Evolutionary conservation across 2,113 vertebrate genomes (phyloP).

Genomic region (Plestiodon gilberti): DNA sequence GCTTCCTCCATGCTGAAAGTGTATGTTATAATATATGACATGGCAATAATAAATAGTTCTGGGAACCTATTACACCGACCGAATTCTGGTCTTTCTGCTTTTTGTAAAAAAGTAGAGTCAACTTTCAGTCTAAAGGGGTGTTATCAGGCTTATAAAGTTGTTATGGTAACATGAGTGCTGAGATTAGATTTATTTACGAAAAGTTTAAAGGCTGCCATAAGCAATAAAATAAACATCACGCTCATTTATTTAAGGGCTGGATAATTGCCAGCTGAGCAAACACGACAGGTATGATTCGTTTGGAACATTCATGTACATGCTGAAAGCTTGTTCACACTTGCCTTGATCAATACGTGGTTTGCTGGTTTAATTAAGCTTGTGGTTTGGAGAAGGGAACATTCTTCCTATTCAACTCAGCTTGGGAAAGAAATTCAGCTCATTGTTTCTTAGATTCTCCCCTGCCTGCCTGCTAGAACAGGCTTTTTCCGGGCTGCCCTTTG

Average conservation of each 20-base stretch:
- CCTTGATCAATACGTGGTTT: slow-evolving; percentile 35
- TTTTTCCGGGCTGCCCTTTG: not conserved
- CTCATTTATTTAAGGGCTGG: not conserved
- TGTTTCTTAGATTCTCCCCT: not conserved
- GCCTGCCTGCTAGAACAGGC: not conserved
- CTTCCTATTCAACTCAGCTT: not conserved
- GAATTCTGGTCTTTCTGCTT: not conserved
- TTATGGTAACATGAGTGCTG: slow-evolving; percentile 59
- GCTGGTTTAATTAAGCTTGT: slow-evolving; percentile 21
- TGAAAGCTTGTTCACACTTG: slow-evolving; percentile 55
- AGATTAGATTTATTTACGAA: slow-evolving; percentile 41
- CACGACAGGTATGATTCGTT: not conserved
- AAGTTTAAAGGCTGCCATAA: slow-evolving; percentile 34
- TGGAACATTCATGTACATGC: not conserved
- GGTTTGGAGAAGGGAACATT: not conserved
- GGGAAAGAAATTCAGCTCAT: slow-evolving; percentile 3
- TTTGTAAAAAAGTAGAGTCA: not conserved
- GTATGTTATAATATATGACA: too few species aligned
- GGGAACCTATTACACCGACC: too few species aligned
- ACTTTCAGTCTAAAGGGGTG: slow-evolving; percentile 26
- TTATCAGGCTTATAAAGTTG: slow-evolving; percentile 54
- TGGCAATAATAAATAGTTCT: too few species aligned
- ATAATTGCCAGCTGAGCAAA: not conserved
- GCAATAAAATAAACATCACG: slow-evolving; percentile 14
- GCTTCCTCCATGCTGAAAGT: not conserved